Evolutionary conservation across 23 tunicate species (phyloP), one percentile per base, ranked within the genome.

Genomic region (Styela plicata): DNA sequence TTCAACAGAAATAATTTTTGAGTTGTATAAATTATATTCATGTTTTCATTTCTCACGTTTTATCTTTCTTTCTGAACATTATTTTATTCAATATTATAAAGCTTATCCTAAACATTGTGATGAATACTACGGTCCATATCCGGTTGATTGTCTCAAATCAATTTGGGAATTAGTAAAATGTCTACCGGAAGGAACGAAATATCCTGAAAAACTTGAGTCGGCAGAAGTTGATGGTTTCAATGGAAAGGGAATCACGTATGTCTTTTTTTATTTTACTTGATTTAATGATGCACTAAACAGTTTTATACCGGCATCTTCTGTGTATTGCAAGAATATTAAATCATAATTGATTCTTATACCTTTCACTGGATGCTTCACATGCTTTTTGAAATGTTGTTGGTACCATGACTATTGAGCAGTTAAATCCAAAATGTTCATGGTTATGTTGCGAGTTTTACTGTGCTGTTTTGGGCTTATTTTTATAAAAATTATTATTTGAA

Each of bases 61-160:
- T 32, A 22, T 20, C 62, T 2, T 2, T 19, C 19, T 61, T 61
- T 61, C 21, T 61, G 21, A 61, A 21, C 20, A 61, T 61, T 61
- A 57, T 18, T 18, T 20, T 57, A 18, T 57, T 18, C 18, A 57
- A 57, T 18, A 18, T 57, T 24, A 5, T 66, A 5, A 16, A 80
- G 85, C 70, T 32, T 70, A 69, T 23, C 85, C 85, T 70, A 22
- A 26, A 57, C 32, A 52, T 37, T 70, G 85, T 52, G 23, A 22
- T 26, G 31, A 23, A 33, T 82, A 82, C 30, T 26, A 71, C 17
- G 77, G 77, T 3, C 77, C 77, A 30, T 34, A 71, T 29, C 35
- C 36, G 26, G 5, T 71, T 31, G 37, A 30, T 28, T 71, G 77
- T 71, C 35, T 71, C 36, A 34, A 71, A 71, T 18, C 77, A 32